phyloP scores from a whole-genome alignment of 1,140 invertebrate genomes.

The Drosophila parabipectinata region DNA sequence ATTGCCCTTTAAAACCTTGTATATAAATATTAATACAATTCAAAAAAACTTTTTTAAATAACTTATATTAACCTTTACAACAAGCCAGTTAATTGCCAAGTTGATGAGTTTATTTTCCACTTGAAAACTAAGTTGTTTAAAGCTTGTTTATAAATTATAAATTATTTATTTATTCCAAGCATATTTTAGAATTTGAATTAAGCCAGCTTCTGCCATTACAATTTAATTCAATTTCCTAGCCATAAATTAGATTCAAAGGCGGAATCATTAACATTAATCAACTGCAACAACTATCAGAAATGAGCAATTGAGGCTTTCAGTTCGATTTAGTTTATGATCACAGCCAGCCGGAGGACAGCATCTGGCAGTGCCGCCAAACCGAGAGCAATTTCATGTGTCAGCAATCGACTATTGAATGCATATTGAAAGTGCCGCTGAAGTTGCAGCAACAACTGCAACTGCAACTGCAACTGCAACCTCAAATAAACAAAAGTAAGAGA shows the following conservation, averaged over 20 bases:
- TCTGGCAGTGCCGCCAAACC: constrained; percentile 20
- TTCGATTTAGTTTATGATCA: constrained; percentile 40
- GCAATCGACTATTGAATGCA: constrained; percentile 18
- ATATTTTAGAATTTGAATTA: background rate
- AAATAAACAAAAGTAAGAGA: constrained; percentile 40
- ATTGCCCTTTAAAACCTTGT: background rate
- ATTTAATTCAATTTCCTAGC: constrained; percentile 12
- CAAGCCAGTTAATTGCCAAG: background rate
- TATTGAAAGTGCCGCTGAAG: constrained; percentile 24
- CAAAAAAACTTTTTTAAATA: background rate
- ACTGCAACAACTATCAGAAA: constrained; percentile 34
- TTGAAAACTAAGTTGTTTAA: background rate
- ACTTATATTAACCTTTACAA: background rate
- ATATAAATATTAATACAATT: background rate
- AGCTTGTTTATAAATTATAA: background rate
- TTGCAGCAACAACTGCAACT: constrained; percentile 4
- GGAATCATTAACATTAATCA: constrained; percentile 47
- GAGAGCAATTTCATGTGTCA: constrained; percentile 33
- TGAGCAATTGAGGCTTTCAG: constrained; percentile 37
- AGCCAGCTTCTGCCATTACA: background rate
- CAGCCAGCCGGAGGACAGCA: constrained; percentile 14
- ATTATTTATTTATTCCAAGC: background rate
- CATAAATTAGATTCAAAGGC: constrained; percentile 18
- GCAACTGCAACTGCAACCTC: constrained; percentile 6
- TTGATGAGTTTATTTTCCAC: background rate